Evolutionary conservation across 1,140 invertebrate species (phyloP), one percentile per base, ranked within the genome.

Genomic region (Ceratina calcarata): DNA sequence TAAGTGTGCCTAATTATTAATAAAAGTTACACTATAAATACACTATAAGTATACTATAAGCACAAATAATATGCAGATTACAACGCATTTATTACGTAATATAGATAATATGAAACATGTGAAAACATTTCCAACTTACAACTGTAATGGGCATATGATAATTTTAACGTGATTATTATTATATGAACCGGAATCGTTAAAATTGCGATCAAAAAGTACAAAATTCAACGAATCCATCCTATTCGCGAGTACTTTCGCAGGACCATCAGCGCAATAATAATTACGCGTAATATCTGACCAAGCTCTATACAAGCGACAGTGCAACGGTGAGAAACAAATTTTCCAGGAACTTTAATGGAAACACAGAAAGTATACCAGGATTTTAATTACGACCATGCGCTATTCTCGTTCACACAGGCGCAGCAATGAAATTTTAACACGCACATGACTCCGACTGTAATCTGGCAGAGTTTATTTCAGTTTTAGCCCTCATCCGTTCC

Each of bases 341-440:
- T 64, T 32, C 45, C n/a, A 55, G 76, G 68, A 78, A 78, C 76
- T 71, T 78, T 78, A 78, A 78, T 78, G 76, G 76, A 71, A 78
- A 37, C 58, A 24, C 49, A 49, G 76, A 78, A 78, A 78, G 76
- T 78, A 78, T 72, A 68, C 68, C 76, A 71, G 76, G 76, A 72
- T 78, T 78, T 78, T 78, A 78, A 78, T 78, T 78, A 78, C 76
- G 61, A 45, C 60, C 61, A 64, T 20, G 57, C 37, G 37, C 37
- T 10, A 6, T 45, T 3, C 37, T 49, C 53, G 32, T 51, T 13
- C 58, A 24, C 67, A 12, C 12, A 45, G 15, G 27, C 73, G 55
- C 53, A 13, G 27, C 64, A 58, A 73, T 60, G 77, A 72, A 73
- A 66, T 79, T 65, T 73, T 57, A 57, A 55, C 77, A 7, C 6